Percentiles rank a stretch among this genome's conserved stretches.
phyloP scores from a whole-genome alignment of 2,797 vertebrate genomes.

The Pseudochirops corinnae region DNA sequence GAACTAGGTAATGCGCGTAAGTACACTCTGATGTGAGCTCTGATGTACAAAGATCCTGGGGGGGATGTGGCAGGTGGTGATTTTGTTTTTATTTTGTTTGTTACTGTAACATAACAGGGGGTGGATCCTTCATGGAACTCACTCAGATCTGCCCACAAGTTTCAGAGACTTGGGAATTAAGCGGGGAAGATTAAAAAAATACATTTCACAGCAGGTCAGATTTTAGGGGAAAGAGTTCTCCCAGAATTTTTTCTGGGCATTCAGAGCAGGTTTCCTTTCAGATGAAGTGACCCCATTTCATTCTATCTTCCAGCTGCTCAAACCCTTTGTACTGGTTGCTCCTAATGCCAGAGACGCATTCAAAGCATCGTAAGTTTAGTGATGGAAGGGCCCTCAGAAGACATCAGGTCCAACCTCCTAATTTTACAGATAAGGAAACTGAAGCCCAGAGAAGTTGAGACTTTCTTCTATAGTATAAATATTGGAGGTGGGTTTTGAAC shows the following conservation, averaged over 20 bases:
- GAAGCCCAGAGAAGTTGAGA: neutral
- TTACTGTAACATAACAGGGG: neutral
- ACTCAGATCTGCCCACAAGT: neutral
- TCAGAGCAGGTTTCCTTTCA: neutral
- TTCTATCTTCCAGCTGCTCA: neutral
- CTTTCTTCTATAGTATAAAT: neutral
- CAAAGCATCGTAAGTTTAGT: neutral
- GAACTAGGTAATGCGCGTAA: neutral
- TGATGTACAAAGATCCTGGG: neutral
- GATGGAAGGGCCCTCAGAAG: neutral
- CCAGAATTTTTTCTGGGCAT: neutral
- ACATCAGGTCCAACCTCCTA: neutral
- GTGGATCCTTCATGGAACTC: neutral
- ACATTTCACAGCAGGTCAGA: neutral
- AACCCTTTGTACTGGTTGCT: neutral
- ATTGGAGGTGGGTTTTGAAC: neutral
- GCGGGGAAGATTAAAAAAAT: neutral
- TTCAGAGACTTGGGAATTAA: neutral
- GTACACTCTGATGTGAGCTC: neutral
- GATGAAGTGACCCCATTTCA: too few relatives aligned
- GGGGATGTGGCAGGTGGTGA: too few relatives aligned
- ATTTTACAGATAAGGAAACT: neutral
- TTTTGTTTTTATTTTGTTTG: neutral
- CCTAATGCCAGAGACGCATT: neutral
- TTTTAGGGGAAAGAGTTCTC: neutral